Evolutionary conservation across 2,888 invertebrate species (phyloP).

Genomic region (Chesias legatella): DNA sequence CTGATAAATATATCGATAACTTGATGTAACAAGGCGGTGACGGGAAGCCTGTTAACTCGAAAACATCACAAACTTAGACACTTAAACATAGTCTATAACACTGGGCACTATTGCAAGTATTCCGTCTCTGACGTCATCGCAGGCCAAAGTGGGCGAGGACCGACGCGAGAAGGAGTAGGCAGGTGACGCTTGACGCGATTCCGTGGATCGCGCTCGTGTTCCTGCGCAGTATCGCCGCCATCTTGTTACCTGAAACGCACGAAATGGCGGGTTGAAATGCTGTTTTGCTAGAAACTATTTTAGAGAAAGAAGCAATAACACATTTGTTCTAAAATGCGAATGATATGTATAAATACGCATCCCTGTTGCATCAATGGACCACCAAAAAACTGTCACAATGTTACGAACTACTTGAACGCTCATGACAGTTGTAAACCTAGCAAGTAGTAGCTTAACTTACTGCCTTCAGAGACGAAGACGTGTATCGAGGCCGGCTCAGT

Average conservation of each 20-base stretch:
- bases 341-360: too few species aligned
- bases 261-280: conserved; percentile 7
- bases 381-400: too few species aligned
- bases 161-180: conserved; percentile 60
- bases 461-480: conserved; percentile 95
- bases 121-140: conserved; percentile 63
- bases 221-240: conserved; percentile 73
- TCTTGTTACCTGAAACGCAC: conserved; percentile 66
- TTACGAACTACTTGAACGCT: too few species aligned
- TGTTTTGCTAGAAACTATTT: background rate
- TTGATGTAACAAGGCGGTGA: too few species aligned
- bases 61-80: background rate
- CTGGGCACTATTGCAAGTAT: conserved; percentile 27
- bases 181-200: conserved; percentile 68
- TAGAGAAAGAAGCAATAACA: too few species aligned
- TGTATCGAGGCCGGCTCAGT: conserved; percentile 94
- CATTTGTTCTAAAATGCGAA: too few species aligned
- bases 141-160: conserved; percentile 62
- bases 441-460: conserved; percentile 53
- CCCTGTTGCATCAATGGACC: too few species aligned
- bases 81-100: conserved; percentile 24
- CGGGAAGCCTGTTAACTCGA: background rate
- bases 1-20: too few species aligned
- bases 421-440: too few species aligned
- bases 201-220: conserved; percentile 75